phyloP scores from a whole-genome alignment of 2,888 invertebrate species.

The Eristalis intricaria region DNA sequence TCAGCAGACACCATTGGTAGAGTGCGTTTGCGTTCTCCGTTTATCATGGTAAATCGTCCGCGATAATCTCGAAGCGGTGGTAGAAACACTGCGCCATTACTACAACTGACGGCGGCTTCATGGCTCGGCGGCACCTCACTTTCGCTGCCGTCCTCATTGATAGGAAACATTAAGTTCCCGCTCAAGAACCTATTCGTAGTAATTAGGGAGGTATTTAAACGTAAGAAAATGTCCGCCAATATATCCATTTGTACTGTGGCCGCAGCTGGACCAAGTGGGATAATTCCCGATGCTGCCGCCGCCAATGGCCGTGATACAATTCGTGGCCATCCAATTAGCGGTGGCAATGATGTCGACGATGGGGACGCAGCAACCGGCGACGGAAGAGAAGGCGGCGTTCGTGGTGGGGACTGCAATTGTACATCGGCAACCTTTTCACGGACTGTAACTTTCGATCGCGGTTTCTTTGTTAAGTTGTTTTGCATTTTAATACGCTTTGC shows the following conservation, averaged over 20 bases:
- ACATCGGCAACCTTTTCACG: constrained; percentile 41
- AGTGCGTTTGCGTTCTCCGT: constrained; percentile 47
- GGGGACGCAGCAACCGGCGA: not conserved
- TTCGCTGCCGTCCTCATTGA: constrained; percentile 1
- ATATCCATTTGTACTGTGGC: constrained; percentile 55
- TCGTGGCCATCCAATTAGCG: constrained; percentile 56
- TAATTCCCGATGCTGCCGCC: constrained; percentile 4
- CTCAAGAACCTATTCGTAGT: constrained; percentile 41
- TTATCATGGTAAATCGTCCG: not conserved
- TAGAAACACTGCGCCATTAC: not conserved
- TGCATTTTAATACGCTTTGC: constrained; percentile 57
- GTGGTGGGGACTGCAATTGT: constrained; percentile 11
- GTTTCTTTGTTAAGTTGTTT: constrained; percentile 63
- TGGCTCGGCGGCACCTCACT: constrained; percentile 4
- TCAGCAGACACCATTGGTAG: constrained; percentile 28
- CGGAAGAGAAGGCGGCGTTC: not conserved
- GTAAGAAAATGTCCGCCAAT: constrained; percentile 61
- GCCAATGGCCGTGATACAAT: constrained; percentile 50
- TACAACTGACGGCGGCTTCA: constrained; percentile 13
- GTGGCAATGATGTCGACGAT: constrained; percentile 31
- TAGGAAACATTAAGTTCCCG: constrained; percentile 25
- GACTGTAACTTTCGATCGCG: constrained; percentile 46
- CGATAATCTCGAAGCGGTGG: constrained; percentile 9
- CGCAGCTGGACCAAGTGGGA: constrained; percentile 32
- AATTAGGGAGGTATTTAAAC: constrained; percentile 56